These are phyloP conservation scores for Ammodytes dubius DNA, from an alignment of 2,113 vertebrate species.

Conservation along the genomic window DNA sequence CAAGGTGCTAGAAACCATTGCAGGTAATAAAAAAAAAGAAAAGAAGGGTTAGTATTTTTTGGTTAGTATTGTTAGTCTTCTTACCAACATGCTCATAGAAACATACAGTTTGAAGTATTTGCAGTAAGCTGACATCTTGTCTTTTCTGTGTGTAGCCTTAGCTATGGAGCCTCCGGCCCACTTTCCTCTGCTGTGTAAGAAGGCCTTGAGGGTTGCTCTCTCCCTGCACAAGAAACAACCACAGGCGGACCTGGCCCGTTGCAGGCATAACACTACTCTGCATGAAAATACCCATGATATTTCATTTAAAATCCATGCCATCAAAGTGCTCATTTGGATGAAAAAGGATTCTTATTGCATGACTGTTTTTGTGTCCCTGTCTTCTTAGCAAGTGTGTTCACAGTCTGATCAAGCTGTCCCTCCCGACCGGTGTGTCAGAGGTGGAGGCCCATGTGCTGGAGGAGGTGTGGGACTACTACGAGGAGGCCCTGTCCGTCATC, in stretches of 20 bases:
- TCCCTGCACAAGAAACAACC: constrained; percentile 85
- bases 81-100: background rate
- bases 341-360: constrained; percentile 20
- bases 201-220: constrained; percentile 88
- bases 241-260: constrained; percentile 82
- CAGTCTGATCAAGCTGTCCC: constrained; percentile 89
- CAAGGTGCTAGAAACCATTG: constrained; percentile 90
- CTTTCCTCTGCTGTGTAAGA: constrained; percentile 89
- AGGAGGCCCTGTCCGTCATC: constrained; percentile 89
- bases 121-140: background rate
- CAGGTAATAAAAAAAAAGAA: constrained; percentile 80
- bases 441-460: constrained; percentile 84
- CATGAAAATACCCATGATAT: constrained; percentile 14
- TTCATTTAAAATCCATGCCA: background rate
- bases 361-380: constrained; percentile 48
- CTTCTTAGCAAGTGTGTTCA: constrained; percentile 88
- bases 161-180: constrained; percentile 91
- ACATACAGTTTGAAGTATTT: background rate
- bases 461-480: constrained; percentile 90
- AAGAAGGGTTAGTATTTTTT: fast-evolving
- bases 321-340: background rate
- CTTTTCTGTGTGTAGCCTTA: constrained; percentile 81
- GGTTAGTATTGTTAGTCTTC: background rate
- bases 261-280: constrained; percentile 82
- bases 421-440: constrained; percentile 85